phyloP scores from a whole-genome alignment of 2,113 vertebrate genomes.

The Pteropus alecto region DNA sequence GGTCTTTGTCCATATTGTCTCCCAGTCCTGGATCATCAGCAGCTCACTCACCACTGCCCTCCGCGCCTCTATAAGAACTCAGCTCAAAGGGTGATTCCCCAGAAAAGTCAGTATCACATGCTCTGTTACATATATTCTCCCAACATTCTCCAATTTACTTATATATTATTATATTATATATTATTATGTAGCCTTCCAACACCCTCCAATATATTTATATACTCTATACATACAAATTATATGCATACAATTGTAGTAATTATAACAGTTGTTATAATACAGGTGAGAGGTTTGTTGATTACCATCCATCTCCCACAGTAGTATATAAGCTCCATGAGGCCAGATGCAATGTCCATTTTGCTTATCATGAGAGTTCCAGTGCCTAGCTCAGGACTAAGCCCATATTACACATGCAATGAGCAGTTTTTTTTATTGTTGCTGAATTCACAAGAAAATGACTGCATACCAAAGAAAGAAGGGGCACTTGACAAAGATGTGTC shows the following conservation, averaged over 20 bases:
- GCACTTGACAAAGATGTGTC: neutral
- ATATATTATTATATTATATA: neutral
- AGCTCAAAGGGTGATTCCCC: neutral
- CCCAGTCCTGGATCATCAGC: neutral
- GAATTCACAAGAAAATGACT: slow-evolving; percentile 25
- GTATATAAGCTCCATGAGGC: neutral
- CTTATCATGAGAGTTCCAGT: neutral
- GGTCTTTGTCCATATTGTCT: neutral
- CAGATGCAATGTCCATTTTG: neutral
- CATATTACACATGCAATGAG: neutral
- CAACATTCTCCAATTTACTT: neutral
- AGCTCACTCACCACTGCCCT: neutral
- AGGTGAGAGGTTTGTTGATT: neutral
- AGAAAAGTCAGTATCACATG: neutral
- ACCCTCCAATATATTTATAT: neutral
- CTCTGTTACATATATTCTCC: neutral
- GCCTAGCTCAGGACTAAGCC: neutral
- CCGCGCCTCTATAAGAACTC: neutral
- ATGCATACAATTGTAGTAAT: neutral
- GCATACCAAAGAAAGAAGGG: neutral
- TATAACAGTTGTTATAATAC: neutral
- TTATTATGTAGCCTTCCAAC: neutral
- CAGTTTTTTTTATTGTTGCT: neutral
- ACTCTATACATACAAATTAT: neutral
- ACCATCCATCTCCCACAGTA: neutral